Conservation (phyloP, 2,113 vertebrate genomes). For the Ancistrus triradiatus region DNA sequence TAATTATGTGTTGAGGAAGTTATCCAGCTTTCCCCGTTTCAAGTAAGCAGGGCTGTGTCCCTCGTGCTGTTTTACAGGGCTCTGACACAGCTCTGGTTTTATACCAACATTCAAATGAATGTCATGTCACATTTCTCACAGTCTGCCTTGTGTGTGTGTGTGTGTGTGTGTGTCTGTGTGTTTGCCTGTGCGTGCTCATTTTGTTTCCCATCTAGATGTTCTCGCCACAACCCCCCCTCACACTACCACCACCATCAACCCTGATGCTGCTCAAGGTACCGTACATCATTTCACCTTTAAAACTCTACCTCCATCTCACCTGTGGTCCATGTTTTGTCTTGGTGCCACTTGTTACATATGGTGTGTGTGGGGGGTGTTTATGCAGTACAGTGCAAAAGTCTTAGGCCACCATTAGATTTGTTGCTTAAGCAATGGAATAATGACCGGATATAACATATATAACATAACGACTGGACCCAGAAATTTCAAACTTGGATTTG, state of each 20-base stretch:
- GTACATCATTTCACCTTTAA: slow-evolving; percentile 63
- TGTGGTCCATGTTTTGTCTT: slow-evolving; percentile 11
- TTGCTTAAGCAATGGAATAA: too few relatives aligned
- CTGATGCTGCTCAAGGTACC: slow-evolving; percentile 74
- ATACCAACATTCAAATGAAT: too few relatives aligned
- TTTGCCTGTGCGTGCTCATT: slow-evolving; percentile 53
- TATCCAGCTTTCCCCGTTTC: too few relatives aligned
- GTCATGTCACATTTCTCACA: slow-evolving; percentile 35
- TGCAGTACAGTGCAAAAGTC: too few relatives aligned
- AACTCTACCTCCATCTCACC: slow-evolving; percentile 52
- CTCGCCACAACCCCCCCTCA: slow-evolving; percentile 74
- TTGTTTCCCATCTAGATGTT: slow-evolving; percentile 76
- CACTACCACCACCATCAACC: slow-evolving; percentile 65
- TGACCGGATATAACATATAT: too few relatives aligned
- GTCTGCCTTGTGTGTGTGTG: slow-evolving; percentile 37
- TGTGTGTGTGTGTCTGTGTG: slow-evolving; percentile 40
- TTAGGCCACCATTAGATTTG: too few relatives aligned
- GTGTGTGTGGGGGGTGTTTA: slow-evolving; percentile 20
- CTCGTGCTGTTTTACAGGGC: too few relatives aligned
- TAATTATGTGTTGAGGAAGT: too few relatives aligned
- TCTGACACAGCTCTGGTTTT: too few relatives aligned
- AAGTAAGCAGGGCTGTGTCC: too few relatives aligned
- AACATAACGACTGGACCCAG: too few relatives aligned
- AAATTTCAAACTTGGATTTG: too few relatives aligned
- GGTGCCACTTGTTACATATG: slow-evolving; percentile 13